These are phyloP conservation scores for Gymnodraco acuticeps DNA, from an alignment of 2,797 vertebrate genomes.

Conservation along the genomic window DNA sequence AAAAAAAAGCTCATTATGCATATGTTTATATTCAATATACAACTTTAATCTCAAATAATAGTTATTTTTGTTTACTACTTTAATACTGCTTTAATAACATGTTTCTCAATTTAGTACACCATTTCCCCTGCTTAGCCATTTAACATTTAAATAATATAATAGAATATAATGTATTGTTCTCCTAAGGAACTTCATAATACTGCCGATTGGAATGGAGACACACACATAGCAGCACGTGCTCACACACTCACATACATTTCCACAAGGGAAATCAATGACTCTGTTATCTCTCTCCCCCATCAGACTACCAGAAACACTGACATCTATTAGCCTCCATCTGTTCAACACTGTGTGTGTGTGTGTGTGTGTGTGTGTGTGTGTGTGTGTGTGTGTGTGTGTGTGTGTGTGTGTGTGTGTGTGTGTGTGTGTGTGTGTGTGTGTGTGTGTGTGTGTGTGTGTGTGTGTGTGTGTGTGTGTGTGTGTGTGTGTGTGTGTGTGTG, in stretches of 20 bases:
- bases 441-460: slow-evolving; percentile 17
- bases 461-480: slow-evolving; percentile 21
- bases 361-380: slow-evolving; percentile 20
- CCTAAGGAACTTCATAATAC: neutral
- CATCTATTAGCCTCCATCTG: slow-evolving; percentile 71
- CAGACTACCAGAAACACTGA: slow-evolving; percentile 73
- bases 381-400: neutral
- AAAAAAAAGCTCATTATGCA: no score
- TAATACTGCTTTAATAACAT: no score
- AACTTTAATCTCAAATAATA: no score
- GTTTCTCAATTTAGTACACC: no score
- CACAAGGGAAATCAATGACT: slow-evolving; percentile 62
- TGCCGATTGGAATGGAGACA: slow-evolving; percentile 9
- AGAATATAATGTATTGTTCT: neutral
- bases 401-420: slow-evolving; percentile 25
- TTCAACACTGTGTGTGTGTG: slow-evolving; percentile 26
- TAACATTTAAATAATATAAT: no score
- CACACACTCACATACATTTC: slow-evolving; percentile 19
- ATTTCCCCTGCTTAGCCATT: no score
- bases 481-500: slow-evolving; percentile 13
- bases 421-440: slow-evolving; percentile 14
- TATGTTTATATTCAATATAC: no score
- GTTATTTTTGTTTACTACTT: no score
- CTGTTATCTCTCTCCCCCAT: slow-evolving; percentile 52
- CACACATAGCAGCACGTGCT: slow-evolving; percentile 4